Evolutionary conservation across 1,140 invertebrate species (phyloP).

Genomic region (Chrysoperla carnea): DNA sequence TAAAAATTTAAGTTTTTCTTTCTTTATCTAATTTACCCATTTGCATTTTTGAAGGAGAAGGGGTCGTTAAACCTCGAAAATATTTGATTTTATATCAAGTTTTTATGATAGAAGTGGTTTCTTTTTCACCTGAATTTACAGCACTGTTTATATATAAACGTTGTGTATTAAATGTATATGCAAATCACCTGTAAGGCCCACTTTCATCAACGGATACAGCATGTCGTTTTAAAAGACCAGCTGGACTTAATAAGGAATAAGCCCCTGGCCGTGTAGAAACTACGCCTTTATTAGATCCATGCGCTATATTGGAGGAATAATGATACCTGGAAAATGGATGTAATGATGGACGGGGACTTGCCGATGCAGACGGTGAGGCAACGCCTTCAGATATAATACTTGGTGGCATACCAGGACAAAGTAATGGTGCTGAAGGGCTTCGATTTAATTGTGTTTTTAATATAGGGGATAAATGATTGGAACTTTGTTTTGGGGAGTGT

Average conservation of each 20-base stretch:
- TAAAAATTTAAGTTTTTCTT: no score
- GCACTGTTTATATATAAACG: no score
- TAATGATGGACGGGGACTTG: constrained; percentile 18
- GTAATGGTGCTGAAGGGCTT: not conserved
- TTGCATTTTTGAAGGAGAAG: no score
- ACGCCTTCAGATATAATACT: constrained; percentile 4
- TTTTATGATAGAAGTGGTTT: no score
- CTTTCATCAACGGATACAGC: constrained; percentile 49
- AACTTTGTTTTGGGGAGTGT: not conserved
- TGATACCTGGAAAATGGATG: constrained; percentile 15
- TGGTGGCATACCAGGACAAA: constrained; percentile 1
- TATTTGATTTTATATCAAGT: no score
- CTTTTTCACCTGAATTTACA: no score
- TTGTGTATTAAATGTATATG: no score
- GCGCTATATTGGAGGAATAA: constrained; percentile 13
- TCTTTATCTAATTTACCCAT: no score
- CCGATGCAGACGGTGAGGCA: constrained; percentile 8
- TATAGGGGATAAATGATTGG: not conserved
- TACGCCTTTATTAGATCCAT: constrained; percentile 25
- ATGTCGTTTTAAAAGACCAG: constrained; percentile 33
- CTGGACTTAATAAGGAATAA: constrained; percentile 28
- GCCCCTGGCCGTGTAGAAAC: constrained; percentile 29
- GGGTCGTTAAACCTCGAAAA: no score
- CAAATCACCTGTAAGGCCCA: constrained; percentile 7
- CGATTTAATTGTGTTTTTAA: constrained; percentile 5